Evolutionary conservation across 2,888 invertebrate genomes (phyloP), one percentile per base, ranked within the genome.

Genomic region (Eupithecia dodoneata): DNA sequence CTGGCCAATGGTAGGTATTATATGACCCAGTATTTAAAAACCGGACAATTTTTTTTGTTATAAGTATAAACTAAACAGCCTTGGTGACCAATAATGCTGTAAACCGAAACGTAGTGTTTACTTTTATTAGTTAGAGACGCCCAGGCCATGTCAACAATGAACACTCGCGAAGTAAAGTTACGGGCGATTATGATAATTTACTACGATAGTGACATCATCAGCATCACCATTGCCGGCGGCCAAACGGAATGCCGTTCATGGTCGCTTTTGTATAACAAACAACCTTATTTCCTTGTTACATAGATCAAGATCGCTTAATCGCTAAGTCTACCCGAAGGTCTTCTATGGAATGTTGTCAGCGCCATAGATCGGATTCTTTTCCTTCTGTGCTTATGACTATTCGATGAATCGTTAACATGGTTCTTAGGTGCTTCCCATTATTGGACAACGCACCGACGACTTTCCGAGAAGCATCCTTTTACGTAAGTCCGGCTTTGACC

Each of bases 131-230:
- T 80, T 80, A 79, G 63, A 66, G 45, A 78, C 73, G 73, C 63
- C 4, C 30, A 52, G 73, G 15, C 5, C 52, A 63, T 75, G 76
- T 82, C 77, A 79, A 81, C 81, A 80, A 81, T 77, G 75, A 82
- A 81, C 79, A 82, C 77, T 78, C 74, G 75, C 77, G 79, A 81
- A 78, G 81, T 81, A 79, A 70, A 77, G 75, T 82, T 75, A 74
- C 79, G 80, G 78, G 72, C 77, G 80, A 88, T 89, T 90, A 91
- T 89, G 89, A 83, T 91, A 91, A 93, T 92, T 91, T 91, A 92
- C 88, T 88, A 88, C 87, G 80, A 30, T 0, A 78, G 83, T 93
- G 92, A 93, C 90, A 90, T 93, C 93, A 90, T 92, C 93, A 91
- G 79, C 84, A 72, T 92, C 93, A 91, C 79, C 84, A 72, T 80